phyloP scores from a whole-genome alignment of 2,797 vertebrate species.

The Sebastes flavidus region DNA sequence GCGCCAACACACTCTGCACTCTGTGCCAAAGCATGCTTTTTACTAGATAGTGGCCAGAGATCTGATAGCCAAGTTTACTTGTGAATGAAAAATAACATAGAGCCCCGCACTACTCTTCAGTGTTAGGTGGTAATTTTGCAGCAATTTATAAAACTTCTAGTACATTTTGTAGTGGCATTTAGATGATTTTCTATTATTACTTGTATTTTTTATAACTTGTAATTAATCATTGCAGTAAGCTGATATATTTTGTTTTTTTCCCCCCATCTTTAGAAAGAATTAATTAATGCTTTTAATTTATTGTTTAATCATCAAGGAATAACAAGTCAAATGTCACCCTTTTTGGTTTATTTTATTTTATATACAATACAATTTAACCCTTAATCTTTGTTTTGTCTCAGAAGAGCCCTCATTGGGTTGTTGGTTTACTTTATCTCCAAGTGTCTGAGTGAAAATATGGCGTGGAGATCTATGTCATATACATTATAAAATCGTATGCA shows the following conservation, averaged over 20 bases:
- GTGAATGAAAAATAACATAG: constrained; percentile 26
- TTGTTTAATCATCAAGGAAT: neutral
- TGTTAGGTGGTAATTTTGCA: neutral
- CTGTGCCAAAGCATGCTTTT: constrained; percentile 8
- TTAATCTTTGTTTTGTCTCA: neutral
- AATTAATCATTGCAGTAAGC: neutral
- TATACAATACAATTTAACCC: neutral
- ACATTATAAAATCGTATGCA: neutral
- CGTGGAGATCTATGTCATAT: neutral
- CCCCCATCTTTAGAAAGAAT: neutral
- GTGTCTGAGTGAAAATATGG: neutral
- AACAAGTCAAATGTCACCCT: neutral
- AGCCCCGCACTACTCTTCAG: neutral
- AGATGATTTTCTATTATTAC: neutral
- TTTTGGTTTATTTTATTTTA: neutral
- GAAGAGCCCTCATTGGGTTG: neutral
- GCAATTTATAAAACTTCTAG: neutral
- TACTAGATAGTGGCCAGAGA: constrained; percentile 5
- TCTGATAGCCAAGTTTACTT: constrained; percentile 29
- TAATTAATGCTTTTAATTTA: neutral
- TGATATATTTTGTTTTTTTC: neutral
- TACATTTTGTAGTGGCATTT: neutral
- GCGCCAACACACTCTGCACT: neutral
- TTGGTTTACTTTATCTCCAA: neutral
- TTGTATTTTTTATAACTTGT: neutral